Base-by-base conservation (phyloP, 2,888 invertebrate genomes). In the Lasioglossum malachurum region DNA sequence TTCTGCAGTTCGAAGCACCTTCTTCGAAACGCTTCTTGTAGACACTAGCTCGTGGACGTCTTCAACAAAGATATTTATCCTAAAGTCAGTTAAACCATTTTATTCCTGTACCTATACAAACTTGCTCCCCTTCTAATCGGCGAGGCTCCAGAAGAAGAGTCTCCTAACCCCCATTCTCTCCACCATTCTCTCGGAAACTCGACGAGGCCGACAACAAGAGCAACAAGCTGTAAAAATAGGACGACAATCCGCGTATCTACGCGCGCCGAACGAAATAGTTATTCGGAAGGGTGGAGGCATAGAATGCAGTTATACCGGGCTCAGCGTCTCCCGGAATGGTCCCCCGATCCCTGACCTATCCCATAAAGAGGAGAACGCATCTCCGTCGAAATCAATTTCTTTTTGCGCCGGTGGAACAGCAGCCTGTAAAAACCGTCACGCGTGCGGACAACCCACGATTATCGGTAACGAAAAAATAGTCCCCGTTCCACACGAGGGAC, bases 371-470 rank as follows among this genome's bases (percentile, higher is more conserved):
- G 76, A 64, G 74, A 73, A 87, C 53, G 69, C 78, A 87, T 75
- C 76, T 27, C 60, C 69, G 75, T 79, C 82, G 79, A 87, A 87
- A 87, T 87, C 74, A 78, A 87, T 82, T 87, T 87, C 38, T 69
- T 75, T 79, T 44, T 31, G 41, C 67, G 46, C 27, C 60, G 77
- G 23, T 41, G 3, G 8, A 53, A 38, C 27, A 49, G 53, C 60
- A n/a, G 77, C 80, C 49, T 82, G 74, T 87, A 80, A 74, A 74
- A 77, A 81, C 64, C 31, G 74, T 86, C 86, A 77, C 75, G 74
- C 60, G 76, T 38, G 57, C 27, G 60, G 76, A 69, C 79, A 69
- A 71, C 74, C 77, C 12, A 53, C 81, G 81, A 81, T 86, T 86
- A 75, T 86, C 80, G 35, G 12, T 41, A 60, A 4, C n/a, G 46